Conservation (phyloP, 2,888 invertebrate species). For the Trachelus stipa region DNA sequence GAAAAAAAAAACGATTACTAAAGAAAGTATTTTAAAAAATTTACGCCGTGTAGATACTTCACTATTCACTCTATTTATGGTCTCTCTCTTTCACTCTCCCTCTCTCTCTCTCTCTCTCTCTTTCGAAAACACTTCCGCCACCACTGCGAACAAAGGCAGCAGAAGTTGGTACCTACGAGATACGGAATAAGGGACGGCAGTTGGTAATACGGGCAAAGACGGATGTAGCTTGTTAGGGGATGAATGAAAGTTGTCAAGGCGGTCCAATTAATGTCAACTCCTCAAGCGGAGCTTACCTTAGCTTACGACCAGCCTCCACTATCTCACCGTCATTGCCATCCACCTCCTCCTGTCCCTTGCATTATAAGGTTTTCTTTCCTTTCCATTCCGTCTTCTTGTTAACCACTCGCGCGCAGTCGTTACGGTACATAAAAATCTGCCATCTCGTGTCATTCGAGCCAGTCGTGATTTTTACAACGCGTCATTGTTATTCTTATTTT, state of each 20-base stretch:
- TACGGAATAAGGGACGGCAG: slow-evolving; percentile 30
- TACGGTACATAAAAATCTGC: too few species aligned
- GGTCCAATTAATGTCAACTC: slow-evolving; percentile 66
- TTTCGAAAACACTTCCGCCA: too few species aligned
- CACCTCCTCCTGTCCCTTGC: slow-evolving; percentile 7
- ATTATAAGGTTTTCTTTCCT: slow-evolving; percentile 41
- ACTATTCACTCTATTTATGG: not conserved
- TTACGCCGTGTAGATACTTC: not conserved
- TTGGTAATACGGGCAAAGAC: slow-evolving; percentile 56
- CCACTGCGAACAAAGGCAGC: too few species aligned
- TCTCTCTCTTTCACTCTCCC: not conserved
- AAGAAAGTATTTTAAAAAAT: not conserved
- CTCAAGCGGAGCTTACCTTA: slow-evolving; percentile 58
- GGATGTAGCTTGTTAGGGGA: slow-evolving; percentile 65
- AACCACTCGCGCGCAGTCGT: too few species aligned
- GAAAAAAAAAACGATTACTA: not conserved
- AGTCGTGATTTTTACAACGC: too few species aligned
- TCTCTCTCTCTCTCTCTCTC: not conserved
- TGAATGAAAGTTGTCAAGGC: slow-evolving; percentile 66
- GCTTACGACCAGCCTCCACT: slow-evolving; percentile 49
- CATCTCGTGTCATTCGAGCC: slow-evolving; percentile 7
- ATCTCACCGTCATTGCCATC: slow-evolving; percentile 4
- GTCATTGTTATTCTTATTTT: not conserved
- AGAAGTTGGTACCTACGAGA: too few species aligned
- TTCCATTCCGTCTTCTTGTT: too few species aligned